A percentile compares a stretch with the other conserved stretches of the same genome.
Conservation (phyloP, 2,113 vertebrate species). For the Dinomys branickii region DNA sequence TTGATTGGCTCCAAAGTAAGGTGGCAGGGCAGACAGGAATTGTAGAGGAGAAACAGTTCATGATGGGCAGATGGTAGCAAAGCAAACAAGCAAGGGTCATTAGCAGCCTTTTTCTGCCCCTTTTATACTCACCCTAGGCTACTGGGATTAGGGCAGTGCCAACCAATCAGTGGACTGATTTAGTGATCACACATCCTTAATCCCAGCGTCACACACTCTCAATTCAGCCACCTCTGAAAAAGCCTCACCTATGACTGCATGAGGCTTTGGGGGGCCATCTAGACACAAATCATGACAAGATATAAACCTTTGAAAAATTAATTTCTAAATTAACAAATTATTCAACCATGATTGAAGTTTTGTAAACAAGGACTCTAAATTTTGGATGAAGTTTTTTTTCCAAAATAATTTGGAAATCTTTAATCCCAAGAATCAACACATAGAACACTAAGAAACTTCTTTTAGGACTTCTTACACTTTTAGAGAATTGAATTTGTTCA, state of each 20-base stretch:
- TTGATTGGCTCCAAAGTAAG: background rate
- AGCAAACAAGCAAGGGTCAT: background rate
- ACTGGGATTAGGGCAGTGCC: background rate
- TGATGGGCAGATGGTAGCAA: background rate
- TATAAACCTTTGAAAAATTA: background rate
- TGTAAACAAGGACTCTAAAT: background rate
- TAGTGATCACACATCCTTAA: background rate
- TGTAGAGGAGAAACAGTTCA: background rate
- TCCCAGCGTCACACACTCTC: background rate
- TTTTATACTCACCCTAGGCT: background rate
- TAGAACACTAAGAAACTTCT: background rate
- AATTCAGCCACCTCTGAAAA: background rate
- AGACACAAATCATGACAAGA: background rate
- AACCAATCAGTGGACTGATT: background rate
- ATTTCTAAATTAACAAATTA: background rate
- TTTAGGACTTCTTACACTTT: constrained; percentile 20
- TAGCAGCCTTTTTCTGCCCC: background rate
- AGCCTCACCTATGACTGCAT: background rate
- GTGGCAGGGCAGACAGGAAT: background rate
- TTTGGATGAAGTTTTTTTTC: background rate
- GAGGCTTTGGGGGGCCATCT: background rate
- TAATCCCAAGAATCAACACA: constrained; percentile 2
- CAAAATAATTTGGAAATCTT: constrained; percentile 34
- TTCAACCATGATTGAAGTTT: background rate
- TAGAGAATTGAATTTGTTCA: constrained; percentile 39